Conservation (phyloP, 2,888 invertebrate genomes). For the Gonocerus acuteangulatus region DNA sequence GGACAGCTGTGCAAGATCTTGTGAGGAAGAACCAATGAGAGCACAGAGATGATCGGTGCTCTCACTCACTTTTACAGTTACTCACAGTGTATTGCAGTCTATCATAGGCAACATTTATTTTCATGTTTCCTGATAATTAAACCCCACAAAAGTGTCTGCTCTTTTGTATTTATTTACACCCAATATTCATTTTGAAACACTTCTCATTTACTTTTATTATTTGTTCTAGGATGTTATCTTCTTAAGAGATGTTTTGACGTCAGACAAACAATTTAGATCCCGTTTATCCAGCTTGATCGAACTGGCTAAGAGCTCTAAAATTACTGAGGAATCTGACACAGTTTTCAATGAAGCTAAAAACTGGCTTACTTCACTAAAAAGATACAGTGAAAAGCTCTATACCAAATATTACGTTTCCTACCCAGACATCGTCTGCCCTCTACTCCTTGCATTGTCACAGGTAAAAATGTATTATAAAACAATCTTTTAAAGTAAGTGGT, state of each 20-base stretch:
- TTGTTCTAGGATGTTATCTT: conserved; percentile 48
- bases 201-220: too few relatives aligned
- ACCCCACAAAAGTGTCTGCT: too few relatives aligned
- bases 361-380: conserved; percentile 51
- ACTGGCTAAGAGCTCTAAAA: background rate
- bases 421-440: conserved; percentile 67
- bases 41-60: too few relatives aligned
- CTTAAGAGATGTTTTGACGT: conserved; percentile 44
- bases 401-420: conserved; percentile 56
- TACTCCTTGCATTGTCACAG: conserved; percentile 60
- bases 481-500: too few relatives aligned
- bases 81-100: too few relatives aligned
- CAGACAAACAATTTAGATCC: conserved; percentile 29
- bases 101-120: too few relatives aligned
- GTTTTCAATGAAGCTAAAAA: conserved; percentile 46
- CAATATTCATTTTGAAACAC: too few relatives aligned
- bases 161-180: too few relatives aligned
- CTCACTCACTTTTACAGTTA: too few relatives aligned
- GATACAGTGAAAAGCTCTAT: conserved; percentile 52
- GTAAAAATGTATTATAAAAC: conserved; percentile 46
- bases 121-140: too few relatives aligned
- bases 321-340: conserved; percentile 34
- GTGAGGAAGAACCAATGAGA: too few relatives aligned
- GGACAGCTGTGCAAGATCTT: too few relatives aligned
- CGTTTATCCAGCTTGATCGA: conserved; percentile 20